Percentiles rank a stretch among this genome's conserved stretches.
Evolutionary conservation across 2,113 vertebrate genomes (phyloP).

Genomic region (Strigops habroptila): DNA sequence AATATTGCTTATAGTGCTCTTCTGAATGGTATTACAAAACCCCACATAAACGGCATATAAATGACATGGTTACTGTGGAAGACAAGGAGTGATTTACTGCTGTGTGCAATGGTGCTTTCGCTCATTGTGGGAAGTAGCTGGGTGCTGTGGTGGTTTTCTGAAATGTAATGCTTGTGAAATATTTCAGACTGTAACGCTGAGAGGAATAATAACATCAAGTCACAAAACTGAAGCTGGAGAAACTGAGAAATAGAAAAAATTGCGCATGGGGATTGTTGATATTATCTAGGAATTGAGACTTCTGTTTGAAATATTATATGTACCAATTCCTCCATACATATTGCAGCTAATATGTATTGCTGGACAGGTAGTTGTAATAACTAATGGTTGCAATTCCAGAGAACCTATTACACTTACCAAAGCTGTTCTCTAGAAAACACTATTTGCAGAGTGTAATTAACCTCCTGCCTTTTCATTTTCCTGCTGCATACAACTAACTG

Average conservation of each 20-base stretch:
- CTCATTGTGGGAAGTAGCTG: background rate
- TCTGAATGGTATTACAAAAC: background rate
- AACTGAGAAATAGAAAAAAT: background rate
- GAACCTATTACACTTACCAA: background rate
- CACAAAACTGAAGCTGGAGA: background rate
- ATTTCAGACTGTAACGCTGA: background rate
- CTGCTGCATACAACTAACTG: background rate
- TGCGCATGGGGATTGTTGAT: background rate
- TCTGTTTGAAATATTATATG: background rate
- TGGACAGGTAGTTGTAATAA: background rate
- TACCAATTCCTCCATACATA: background rate
- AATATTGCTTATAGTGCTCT: background rate
- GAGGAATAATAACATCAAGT: background rate
- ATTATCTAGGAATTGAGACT: background rate
- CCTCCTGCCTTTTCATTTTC: constrained; percentile 5
- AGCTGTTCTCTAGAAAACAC: background rate
- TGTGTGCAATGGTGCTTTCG: background rate
- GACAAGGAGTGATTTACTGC: background rate
- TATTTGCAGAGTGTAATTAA: constrained; percentile 19
- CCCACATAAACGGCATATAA: background rate
- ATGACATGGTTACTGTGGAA: background rate
- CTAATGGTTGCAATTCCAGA: background rate
- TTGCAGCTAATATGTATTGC: background rate
- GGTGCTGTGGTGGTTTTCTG: background rate
- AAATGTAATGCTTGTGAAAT: background rate